Evolutionary conservation across 2,113 vertebrate species (phyloP), one percentile per base, ranked within the genome.

Genomic region (Odocoileus virginianus): DNA sequence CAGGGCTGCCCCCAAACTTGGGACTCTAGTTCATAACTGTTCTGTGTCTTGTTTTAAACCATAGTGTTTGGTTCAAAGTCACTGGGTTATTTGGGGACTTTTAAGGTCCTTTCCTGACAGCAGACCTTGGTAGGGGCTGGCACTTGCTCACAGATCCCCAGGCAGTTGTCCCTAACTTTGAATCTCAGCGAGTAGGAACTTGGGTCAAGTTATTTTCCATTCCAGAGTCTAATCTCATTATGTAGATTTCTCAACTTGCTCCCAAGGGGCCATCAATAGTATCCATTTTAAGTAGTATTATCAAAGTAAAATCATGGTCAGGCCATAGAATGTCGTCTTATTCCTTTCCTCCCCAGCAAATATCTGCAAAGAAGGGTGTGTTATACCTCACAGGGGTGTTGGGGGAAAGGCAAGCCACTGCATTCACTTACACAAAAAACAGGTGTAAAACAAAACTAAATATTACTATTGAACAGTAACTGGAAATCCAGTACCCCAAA

Each of bases 241-340:
- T 91, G 54, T 58, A 91, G 55, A 82, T 85, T 57, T 92, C 21
- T 93, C 64, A 82, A 78, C 25, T 45, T 91, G 14, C 1, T 78
- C 17, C 55, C 16, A 78, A 86, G 36, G 25, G 43, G 60, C 40
- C 13, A 91, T 36, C 64, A 10, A 88, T 76, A 91, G 87, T 52
- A 94, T 28, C 15, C 5, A 90, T 78, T 96, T 97, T 30, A 92
- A 86, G 52, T 67, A 96, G 6, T 82, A 95, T 93, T 88, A 91
- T 60, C 13, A 91, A 93, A 94, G 50, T 23, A 85, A 84, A 94
- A n/a, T 15, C 15, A n/a, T 58, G 88, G 36, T 50, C 16, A 81
- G 10, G 78, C 5, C 28, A 52, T 11, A 33, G 14, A n/a, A 54
- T 90, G 16, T 90, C 92, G 79, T 57, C 82, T 94, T 52, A 86